phyloP scores from a whole-genome alignment of 92 coral and sea anemone species.

The Umimayanthus kanabou region DNA sequence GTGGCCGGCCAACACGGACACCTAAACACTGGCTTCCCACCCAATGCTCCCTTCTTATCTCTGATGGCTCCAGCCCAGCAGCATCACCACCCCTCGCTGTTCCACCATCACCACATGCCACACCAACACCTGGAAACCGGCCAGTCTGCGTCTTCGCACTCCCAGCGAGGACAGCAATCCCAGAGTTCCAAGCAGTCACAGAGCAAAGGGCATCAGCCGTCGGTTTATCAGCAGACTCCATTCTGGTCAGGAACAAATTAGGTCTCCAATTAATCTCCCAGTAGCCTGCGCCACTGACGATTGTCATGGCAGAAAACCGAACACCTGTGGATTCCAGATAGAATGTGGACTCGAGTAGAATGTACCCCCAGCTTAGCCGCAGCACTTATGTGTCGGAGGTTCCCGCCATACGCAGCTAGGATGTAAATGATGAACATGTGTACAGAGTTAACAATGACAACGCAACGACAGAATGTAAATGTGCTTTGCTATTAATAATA shows the following conservation, averaged over 20 bases:
- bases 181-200: slow-evolving; percentile 79
- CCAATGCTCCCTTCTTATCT: slow-evolving; percentile 79
- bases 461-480: slow-evolving; percentile 76
- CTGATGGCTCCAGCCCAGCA: slow-evolving; percentile 84
- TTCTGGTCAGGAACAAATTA: slow-evolving; percentile 84
- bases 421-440: slow-evolving; percentile 88
- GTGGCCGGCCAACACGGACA: slow-evolving; percentile 88
- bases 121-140: slow-evolving; percentile 82
- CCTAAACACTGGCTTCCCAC: slow-evolving; percentile 66
- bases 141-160: slow-evolving; percentile 70
- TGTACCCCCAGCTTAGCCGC: slow-evolving; percentile 14
- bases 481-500: slow-evolving; percentile 85
- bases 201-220: slow-evolving; percentile 82
- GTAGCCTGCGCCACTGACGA: slow-evolving; percentile 16
- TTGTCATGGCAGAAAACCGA: neutral
- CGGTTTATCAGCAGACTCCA: slow-evolving; percentile 68
- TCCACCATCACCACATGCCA: slow-evolving; percentile 80
- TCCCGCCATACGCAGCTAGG: slow-evolving; percentile 56
- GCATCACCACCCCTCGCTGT: slow-evolving; percentile 77
- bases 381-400: slow-evolving; percentile 19
- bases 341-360: slow-evolving; percentile 28
- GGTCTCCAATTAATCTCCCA: slow-evolving; percentile 6
- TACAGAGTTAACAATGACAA: slow-evolving; percentile 68
- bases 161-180: slow-evolving; percentile 75
- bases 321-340: neutral